Conservation (phyloP, 2,797 vertebrate genomes). For the Schizopygopsis malacanthus region DNA sequence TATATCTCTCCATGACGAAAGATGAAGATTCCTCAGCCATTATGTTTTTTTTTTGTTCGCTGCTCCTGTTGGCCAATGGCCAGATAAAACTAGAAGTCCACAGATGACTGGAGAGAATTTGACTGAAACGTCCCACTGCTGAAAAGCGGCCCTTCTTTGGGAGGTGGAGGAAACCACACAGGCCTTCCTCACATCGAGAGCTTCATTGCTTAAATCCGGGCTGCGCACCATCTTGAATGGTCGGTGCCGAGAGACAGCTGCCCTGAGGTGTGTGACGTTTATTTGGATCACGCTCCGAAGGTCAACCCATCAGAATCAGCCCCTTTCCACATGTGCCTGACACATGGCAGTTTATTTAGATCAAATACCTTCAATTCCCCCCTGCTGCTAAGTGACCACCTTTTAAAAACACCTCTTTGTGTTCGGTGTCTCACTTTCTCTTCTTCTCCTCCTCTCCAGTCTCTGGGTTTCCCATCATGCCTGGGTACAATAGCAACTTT, state of each 20-base stretch:
- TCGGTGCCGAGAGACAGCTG: constrained; percentile 42
- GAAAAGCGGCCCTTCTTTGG: constrained; percentile 36
- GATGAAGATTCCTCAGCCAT: constrained; percentile 45
- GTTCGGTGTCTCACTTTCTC: background rate
- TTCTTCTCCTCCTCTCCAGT: background rate
- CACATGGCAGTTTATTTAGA: constrained; percentile 61
- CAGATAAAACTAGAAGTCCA: constrained; percentile 35
- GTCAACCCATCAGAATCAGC: constrained; percentile 53
- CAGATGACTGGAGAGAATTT: constrained; percentile 22
- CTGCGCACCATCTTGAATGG: background rate
- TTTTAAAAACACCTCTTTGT: constrained; percentile 47
- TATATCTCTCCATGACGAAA: constrained; percentile 36
- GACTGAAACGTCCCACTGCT: constrained; percentile 13
- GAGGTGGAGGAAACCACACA: constrained; percentile 37
- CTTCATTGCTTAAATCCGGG: constrained; percentile 26
- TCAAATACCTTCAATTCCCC: constrained; percentile 51
- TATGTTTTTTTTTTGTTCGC: constrained; percentile 4
- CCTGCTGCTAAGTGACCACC: constrained; percentile 28
- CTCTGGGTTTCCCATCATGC: constrained; percentile 23
- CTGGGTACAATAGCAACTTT: constrained; percentile 30
- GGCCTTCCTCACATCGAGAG: constrained; percentile 24
- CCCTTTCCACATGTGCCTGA: constrained; percentile 58
- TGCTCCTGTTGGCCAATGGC: constrained; percentile 33
- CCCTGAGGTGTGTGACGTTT: constrained; percentile 58
- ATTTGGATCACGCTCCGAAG: constrained; percentile 60